Evolutionary conservation across 2,113 vertebrate species (phyloP).

Genomic region (Patagioenas fasciata): DNA sequence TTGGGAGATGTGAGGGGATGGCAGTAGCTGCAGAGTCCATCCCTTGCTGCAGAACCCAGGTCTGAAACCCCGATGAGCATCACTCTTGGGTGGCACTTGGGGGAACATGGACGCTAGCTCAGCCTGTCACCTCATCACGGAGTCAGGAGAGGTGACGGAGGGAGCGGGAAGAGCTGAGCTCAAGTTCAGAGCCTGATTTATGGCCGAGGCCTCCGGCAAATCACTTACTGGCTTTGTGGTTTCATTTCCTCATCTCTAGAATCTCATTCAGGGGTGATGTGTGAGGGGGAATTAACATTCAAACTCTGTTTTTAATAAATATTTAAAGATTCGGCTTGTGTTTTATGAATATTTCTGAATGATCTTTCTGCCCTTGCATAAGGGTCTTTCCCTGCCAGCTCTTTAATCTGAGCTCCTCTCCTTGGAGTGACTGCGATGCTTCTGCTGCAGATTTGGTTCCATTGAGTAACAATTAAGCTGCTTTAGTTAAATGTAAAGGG

Average conservation of each 20-base stretch:
- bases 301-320: conserved; percentile 25
- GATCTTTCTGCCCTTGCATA: neutral
- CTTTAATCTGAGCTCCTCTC: neutral
- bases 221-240: conserved; percentile 21
- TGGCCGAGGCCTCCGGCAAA: neutral
- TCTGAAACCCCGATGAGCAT: neutral
- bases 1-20: neutral
- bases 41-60: neutral
- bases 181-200: conserved; percentile 40
- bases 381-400: conserved; percentile 8
- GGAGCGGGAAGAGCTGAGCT: neutral
- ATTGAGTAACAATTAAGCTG: neutral
- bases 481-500: neutral
- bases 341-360: conserved; percentile 4
- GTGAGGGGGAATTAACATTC: conserved; percentile 29
- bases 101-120: accelerated
- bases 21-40: neutral
- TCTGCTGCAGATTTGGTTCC: neutral
- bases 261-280: conserved; percentile 17
- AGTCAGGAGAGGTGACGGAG: neutral
- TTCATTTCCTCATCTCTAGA: conserved; percentile 32
- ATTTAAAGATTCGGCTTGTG: neutral
- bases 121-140: neutral
- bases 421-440: neutral
- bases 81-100: accelerated